Conservation (phyloP, 2,888 invertebrate species). For the Leptinotarsa juncta region DNA sequence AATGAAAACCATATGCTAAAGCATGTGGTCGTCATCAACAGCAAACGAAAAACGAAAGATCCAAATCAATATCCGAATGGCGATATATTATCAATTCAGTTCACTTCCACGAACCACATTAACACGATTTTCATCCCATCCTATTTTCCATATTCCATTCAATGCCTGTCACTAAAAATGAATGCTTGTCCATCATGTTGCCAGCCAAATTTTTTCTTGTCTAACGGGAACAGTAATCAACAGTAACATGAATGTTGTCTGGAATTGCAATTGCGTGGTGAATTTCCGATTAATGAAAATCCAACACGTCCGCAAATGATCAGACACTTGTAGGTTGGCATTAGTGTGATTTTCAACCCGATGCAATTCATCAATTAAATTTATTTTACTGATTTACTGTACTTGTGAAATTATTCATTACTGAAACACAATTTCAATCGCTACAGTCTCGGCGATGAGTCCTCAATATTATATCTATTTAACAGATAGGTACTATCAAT, state of each 20-base stretch:
- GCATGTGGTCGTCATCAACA: not conserved
- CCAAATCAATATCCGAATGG: not conserved
- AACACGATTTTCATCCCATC: not conserved
- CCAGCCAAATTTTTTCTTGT: not conserved
- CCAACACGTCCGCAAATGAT: conserved; percentile 11
- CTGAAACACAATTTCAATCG: too few species aligned
- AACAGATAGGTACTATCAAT: too few species aligned
- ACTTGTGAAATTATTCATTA: too few species aligned
- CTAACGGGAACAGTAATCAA: conserved; percentile 4
- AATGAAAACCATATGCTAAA: not conserved
- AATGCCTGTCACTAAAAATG: conserved; percentile 1
- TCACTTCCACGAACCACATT: not conserved
- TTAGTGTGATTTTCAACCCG: not conserved
- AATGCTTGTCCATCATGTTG: conserved; percentile 9
- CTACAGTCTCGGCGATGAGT: too few species aligned
- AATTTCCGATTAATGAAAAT: conserved; percentile 1
- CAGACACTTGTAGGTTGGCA: conserved; percentile 1
- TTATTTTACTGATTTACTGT: too few species aligned
- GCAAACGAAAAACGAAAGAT: not conserved
- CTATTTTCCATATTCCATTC: conserved; percentile 1
- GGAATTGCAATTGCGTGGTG: conserved; percentile 6
- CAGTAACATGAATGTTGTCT: not conserved
- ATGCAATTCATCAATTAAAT: not conserved
- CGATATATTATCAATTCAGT: not conserved
- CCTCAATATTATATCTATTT: too few species aligned